Base-by-base conservation (phyloP, 2,888 invertebrate genomes). In the Caenorhabditis uteleia region DNA sequence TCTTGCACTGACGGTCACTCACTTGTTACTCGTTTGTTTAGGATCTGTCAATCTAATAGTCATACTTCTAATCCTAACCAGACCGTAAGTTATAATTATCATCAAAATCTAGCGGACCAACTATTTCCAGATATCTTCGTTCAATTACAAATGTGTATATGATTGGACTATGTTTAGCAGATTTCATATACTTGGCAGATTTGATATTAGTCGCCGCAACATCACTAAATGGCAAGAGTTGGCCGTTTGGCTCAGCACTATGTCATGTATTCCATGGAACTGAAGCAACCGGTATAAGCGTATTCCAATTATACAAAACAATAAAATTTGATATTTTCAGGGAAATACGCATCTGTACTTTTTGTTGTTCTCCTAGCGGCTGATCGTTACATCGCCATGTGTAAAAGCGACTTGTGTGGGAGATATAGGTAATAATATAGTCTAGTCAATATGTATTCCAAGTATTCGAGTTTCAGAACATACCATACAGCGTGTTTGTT, bases 61-160 rank as follows among this genome's bases (percentile, higher is more conserved):
- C 40, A 76, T 81, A 31, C 57, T 78, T 25, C 64, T 80, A 18
- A 81, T 81, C 31, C 57, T 75, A 20, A 47, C 56, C 29, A 62
- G 67, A 51, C 69, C 70, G 73, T 75, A 34, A 65, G 70, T 56
- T 23, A 16, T n/a, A 12, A 25, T 10, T 14, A 33, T 14, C 10
- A 33, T 12, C 33, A 12, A 33, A 10, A 33, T 12, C 33, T 12
- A 33, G 14, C 14, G 14, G 12, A n/a, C n/a, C n/a, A n/a, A n/a
- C 29, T 40, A 14, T 29, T 51, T 68, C 55, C 44, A 75, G 77
- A 26, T 81, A 79, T 59, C 79, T 82, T 56, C 68, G 82, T 25
- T 79, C 80, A 27, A 81, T 80, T 31, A 80, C 80, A 16, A 80
- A 80, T 59, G 80, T 80, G 26, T 80, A 81, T 55, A 79, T 80